Percentiles rank a stretch among this genome's conserved stretches.
These are phyloP conservation scores for Cydia splendana DNA, from an alignment of 1,140 invertebrate genomes.

Conservation along the genomic window DNA sequence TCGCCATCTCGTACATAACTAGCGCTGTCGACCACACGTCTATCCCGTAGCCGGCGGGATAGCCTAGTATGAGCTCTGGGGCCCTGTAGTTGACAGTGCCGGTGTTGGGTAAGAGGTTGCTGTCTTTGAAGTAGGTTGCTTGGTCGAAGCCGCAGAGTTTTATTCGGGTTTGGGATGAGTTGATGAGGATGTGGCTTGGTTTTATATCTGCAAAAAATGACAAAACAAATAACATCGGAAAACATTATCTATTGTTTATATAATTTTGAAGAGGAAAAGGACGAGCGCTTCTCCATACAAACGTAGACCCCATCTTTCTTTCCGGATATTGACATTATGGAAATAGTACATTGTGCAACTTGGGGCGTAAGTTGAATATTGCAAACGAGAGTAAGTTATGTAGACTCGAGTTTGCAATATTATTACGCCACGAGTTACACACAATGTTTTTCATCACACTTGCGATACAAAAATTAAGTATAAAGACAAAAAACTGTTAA, in stretches of 20 bases:
- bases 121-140: slow-evolving; percentile 35
- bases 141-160: slow-evolving; percentile 61
- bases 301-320: no score
- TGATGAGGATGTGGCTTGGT: slow-evolving; percentile 56
- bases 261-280: neutral
- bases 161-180: slow-evolving; percentile 40
- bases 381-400: no score
- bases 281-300: no score
- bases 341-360: no score
- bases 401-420: no score
- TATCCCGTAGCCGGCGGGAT: slow-evolving; percentile 43
- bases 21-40: slow-evolving; percentile 59
- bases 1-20: slow-evolving; percentile 57
- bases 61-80: slow-evolving; percentile 59
- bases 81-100: slow-evolving; percentile 51
- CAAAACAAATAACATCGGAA: neutral
- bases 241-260: neutral
- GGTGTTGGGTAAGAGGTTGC: slow-evolving; percentile 34
- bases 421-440: no score
- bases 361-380: no score
- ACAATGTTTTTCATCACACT: no score
- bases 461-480: no score
- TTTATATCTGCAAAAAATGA: slow-evolving; percentile 58
- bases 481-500: no score
- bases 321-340: no score